Conservation (phyloP, 2,113 vertebrate species). For the Zosterops pallidus region DNA sequence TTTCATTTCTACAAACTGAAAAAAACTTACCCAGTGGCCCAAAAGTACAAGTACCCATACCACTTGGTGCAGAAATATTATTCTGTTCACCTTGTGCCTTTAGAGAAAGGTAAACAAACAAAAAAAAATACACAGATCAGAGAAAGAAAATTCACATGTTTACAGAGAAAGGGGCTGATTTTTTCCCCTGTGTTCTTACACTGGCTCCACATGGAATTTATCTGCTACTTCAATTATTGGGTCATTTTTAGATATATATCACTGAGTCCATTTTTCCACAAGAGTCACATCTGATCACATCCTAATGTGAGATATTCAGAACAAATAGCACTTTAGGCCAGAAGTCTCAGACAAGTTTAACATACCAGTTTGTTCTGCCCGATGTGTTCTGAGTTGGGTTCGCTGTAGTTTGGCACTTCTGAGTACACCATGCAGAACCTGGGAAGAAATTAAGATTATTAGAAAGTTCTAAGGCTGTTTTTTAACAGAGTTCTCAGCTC, state of each 20-base stretch:
- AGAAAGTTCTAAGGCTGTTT: not conserved
- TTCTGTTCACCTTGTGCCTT: slow-evolving; percentile 90
- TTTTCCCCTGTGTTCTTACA: not conserved
- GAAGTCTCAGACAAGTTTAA: not conserved
- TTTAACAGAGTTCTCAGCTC: not conserved
- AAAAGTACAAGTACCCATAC: slow-evolving; percentile 87
- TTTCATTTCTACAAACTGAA: not conserved
- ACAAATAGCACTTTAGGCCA: not conserved
- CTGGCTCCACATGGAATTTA: not conserved
- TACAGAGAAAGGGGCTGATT: not conserved
- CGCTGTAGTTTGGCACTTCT: slow-evolving; percentile 98
- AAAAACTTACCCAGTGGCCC: slow-evolving; percentile 83
- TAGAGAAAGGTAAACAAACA: slow-evolving; percentile 6
- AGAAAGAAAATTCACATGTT: not conserved
- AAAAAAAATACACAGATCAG: not conserved
- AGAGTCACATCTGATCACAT: not conserved
- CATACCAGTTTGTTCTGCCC: slow-evolving; percentile 89
- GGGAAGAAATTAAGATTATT: not conserved
- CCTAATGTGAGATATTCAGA: not conserved
- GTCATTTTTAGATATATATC: not conserved
- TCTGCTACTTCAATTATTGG: not conserved
- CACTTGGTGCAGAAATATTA: slow-evolving; percentile 85
- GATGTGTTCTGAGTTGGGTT: slow-evolving; percentile 89
- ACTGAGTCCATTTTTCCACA: not conserved
- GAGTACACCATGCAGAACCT: slow-evolving; percentile 99